phyloP scores from a whole-genome alignment of 2,888 invertebrate species.

The Luperina nickerlii region DNA sequence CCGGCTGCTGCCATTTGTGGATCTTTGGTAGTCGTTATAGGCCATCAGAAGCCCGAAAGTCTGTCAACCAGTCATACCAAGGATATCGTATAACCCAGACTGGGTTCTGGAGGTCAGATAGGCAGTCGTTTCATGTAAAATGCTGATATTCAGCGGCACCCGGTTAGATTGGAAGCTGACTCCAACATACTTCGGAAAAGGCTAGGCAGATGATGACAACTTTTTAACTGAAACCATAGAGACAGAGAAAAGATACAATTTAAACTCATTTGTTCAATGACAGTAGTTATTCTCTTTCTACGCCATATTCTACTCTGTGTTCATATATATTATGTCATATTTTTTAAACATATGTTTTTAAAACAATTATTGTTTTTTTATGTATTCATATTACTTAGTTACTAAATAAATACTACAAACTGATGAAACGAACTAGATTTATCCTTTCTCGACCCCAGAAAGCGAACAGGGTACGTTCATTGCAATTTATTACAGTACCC shows the following conservation, averaged over 20 bases:
- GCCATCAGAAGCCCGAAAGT: too few relatives aligned
- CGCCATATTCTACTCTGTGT: too few relatives aligned
- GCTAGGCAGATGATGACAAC: background rate
- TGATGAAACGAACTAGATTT: constrained; percentile 44
- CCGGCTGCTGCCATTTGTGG: too few relatives aligned
- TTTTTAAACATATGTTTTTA: constrained; percentile 11
- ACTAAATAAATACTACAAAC: constrained; percentile 18
- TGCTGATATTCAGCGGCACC: too few relatives aligned
- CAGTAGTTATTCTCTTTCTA: background rate
- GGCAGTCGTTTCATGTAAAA: too few relatives aligned
- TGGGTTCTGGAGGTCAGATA: too few relatives aligned
- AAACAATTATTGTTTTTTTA: background rate
- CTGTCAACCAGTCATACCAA: too few relatives aligned
- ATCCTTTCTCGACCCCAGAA: background rate
- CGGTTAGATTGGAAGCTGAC: background rate
- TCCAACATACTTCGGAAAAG: background rate
- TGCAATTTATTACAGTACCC: too few relatives aligned
- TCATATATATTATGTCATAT: constrained; percentile 10
- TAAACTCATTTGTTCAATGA: constrained; percentile 1
- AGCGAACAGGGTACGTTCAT: too few relatives aligned
- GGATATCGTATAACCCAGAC: too few relatives aligned
- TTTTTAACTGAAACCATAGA: constrained; percentile 5
- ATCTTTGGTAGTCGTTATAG: too few relatives aligned
- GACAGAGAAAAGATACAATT: background rate
- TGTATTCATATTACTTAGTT: constrained; percentile 1